phyloP scores from a whole-genome alignment of 2,888 invertebrate species.

The Neria commutata region DNA sequence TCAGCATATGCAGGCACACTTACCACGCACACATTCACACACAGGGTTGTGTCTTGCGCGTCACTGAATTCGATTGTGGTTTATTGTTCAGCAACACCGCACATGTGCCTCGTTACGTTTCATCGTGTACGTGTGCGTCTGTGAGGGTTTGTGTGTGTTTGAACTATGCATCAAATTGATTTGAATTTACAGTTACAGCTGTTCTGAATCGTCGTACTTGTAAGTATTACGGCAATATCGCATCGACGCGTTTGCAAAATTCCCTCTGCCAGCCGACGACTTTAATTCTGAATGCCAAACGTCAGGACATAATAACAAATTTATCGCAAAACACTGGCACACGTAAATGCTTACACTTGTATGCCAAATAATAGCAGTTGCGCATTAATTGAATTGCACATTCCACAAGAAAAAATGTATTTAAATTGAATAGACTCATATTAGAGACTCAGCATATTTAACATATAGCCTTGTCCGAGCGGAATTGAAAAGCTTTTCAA shows the following conservation, averaged over 20 bases:
- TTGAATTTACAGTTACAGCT: conserved; percentile 31
- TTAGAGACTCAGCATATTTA: too few species aligned
- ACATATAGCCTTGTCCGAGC: too few species aligned
- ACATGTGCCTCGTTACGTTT: too few species aligned
- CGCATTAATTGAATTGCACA: neutral
- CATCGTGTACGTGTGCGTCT: too few species aligned
- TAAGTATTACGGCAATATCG: conserved; percentile 1
- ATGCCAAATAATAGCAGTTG: neutral
- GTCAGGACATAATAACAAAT: conserved; percentile 26
- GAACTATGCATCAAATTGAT: conserved; percentile 24
- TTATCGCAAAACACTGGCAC: conserved; percentile 17
- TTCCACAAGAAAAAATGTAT: too few species aligned
- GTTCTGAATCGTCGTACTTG: conserved; percentile 28
- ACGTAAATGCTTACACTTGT: neutral
- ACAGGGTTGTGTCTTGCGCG: neutral
- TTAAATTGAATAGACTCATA: too few species aligned
- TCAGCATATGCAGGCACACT: too few species aligned
- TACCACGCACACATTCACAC: too few species aligned
- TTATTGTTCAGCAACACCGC: conserved; percentile 22
- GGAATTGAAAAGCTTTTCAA: too few species aligned
- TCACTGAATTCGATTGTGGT: conserved; percentile 23
- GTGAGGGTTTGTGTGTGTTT: conserved; percentile 11
- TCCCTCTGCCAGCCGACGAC: conserved; percentile 21
- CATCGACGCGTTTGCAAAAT: neutral
- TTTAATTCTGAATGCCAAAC: conserved; percentile 44